Base-by-base conservation (phyloP, 2,797 vertebrate species). In the Macrochelys suwanniensis region DNA sequence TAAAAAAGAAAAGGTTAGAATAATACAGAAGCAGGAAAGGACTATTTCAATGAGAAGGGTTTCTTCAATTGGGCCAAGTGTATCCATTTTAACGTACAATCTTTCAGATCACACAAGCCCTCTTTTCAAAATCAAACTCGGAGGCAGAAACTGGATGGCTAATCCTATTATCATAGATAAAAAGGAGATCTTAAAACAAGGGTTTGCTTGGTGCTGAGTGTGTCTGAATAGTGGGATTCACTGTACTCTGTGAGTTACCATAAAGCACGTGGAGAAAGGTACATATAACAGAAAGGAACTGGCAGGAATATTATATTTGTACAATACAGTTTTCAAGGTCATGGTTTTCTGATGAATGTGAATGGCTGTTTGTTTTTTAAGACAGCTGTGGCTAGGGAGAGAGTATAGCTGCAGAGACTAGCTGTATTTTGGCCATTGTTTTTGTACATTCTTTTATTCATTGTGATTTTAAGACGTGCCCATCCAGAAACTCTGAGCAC, bases 351-450 rank as follows among this genome's bases (percentile, higher is more conserved):
- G 4, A 79, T 77, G 17, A 2, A 16, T 37, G 7, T n/a, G 50
- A 81, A 5, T 93, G 56, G 9, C 10, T 82, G 42, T 92, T 81
- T 86, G 82, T 42, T 78, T 45, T 10, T 51, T 81, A 19, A 45
- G 74, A 84, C 71, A 45, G 1, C 49, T 53, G 0, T 0, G 12
- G 26, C 71, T 49, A 17, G 1, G 4, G 2, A 42, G 25, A 3
- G 1, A 7, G 5, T 77, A 0, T n/a, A 49, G 54, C 80, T 91
- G 51, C 25, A 54, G 57, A 21, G 57, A 19, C 42, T 19, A 47
- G 21, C 50, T 84, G 51, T 33, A 6, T 91, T 71, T 50, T 6
- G 71, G 11, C 25, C 11, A 2, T 51, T 53, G 80, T 57, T 65
- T 31, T 6, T 51, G 12, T 81, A 74, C 56, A 0, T 15, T 12